A percentile compares a stretch with the other conserved stretches of the same genome.
phyloP scores from a whole-genome alignment of 2,113 vertebrate species.

The Xiphophorus couchianus region DNA sequence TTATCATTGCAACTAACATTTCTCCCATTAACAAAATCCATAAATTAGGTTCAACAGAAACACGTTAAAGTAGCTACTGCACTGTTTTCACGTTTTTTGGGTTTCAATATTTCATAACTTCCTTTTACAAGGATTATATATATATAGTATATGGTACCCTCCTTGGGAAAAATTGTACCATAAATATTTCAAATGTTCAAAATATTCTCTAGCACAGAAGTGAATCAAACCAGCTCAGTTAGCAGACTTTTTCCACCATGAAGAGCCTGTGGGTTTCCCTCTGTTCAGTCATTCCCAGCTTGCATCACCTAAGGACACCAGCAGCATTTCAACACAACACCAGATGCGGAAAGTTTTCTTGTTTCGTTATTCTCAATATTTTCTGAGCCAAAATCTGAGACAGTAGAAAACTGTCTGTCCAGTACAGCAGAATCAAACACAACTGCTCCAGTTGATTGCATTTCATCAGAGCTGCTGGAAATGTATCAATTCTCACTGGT shows the following conservation, averaged over 20 bases:
- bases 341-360: background rate
- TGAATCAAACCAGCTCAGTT: background rate
- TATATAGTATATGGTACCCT: too few relatives aligned
- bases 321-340: conserved; percentile 15
- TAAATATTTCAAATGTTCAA: background rate
- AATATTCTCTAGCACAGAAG: conserved; percentile 8
- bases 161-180: background rate
- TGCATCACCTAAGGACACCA: conserved; percentile 11
- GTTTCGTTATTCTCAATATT: conserved; percentile 3
- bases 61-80: too few relatives aligned
- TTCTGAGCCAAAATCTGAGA: background rate
- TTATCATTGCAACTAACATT: background rate
- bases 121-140: too few relatives aligned
- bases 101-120: too few relatives aligned
- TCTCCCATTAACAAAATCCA: too few relatives aligned
- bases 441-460: conserved; percentile 36
- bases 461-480: conserved; percentile 44
- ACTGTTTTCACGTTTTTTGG: too few relatives aligned
- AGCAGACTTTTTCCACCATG: conserved; percentile 13
- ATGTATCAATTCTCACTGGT: conserved; percentile 40
- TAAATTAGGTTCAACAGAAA: background rate
- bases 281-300: conserved; percentile 46
- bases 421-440: conserved; percentile 23
- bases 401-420: conserved; percentile 17
- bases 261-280: conserved; percentile 12